Base-by-base conservation (phyloP, 2,797 vertebrate species). In the Acanthurus lineatus region DNA sequence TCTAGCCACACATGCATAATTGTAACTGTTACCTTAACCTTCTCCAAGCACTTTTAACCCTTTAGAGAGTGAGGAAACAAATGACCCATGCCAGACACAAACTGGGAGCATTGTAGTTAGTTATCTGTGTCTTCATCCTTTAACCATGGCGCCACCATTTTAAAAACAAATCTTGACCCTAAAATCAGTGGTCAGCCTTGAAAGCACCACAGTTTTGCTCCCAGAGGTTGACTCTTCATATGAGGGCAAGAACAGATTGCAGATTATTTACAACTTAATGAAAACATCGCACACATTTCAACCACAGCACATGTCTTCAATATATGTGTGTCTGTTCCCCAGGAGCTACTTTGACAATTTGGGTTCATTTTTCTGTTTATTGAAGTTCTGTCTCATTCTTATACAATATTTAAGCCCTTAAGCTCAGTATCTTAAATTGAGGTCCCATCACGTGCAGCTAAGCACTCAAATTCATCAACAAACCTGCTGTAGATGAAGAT, bases 331-430 rank as follows among this genome's bases (percentile, higher is more conserved):
- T 92, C 92, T 92, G 87, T 86, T 86, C 90, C 89, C 91, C 90
- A 90, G 90, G 85, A 89, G 89, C 89, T 89, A 90, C 91, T 92
- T 89, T 91, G 90, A 90, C 90, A 88, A 91, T 91, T 90, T 91
- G 81, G 88, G 51, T 66, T 89, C 93, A 86, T 92, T 93, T 93
- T 89, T 87, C 86, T 92, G 45, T 85, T 82, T 90, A 86, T 82
- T 82, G 56, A 83, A 65, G 78, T 78, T 73, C 86, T 89, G 86
- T 91, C 91, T 94, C 91, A 73, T 56, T 90, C 93, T 77, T 91
- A 89, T 92, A 91, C 92, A 89, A 78, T 83, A 67, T 92, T 87
- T 53, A 85, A 59, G 62, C 54, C 52, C 60, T 64, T 48, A 63
- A 69, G 47, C 69, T 65, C 25, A 38, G 62, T 47, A 58, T 70